Percentiles rank a stretch among this genome's conserved stretches.
phyloP scores from a whole-genome alignment of 2,888 invertebrate species.

The Saturnia pavonia region DNA sequence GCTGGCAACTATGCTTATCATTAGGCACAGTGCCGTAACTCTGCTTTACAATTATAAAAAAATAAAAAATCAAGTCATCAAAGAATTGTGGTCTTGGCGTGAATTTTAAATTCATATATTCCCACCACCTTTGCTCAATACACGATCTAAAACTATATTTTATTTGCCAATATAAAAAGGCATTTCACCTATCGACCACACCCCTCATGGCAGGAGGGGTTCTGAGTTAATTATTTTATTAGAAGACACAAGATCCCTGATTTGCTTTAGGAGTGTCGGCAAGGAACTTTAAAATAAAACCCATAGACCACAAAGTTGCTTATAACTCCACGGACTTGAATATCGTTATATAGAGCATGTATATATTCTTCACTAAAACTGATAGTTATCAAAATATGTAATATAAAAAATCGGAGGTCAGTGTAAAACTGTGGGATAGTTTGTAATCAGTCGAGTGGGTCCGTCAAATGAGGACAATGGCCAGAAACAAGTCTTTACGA shows the following conservation, averaged over 20 bases:
- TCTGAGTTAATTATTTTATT: no score
- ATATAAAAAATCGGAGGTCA: conserved; percentile 36
- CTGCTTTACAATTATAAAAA: no score
- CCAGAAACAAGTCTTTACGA: conserved; percentile 46
- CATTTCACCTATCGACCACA: no score
- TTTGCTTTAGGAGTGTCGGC: no score
- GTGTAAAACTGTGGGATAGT: conserved; percentile 46
- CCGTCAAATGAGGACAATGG: conserved; percentile 40
- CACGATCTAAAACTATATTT: no score
- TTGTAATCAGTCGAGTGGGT: conserved; percentile 35
- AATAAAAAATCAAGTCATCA: not conserved
- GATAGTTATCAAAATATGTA: conserved; percentile 17
- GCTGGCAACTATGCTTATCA: no score
- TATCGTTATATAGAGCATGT: not conserved
- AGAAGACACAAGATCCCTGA: no score
- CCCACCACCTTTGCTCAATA: no score
- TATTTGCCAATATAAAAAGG: not conserved
- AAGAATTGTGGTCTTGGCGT: not conserved
- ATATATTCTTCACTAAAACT: not conserved
- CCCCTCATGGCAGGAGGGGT: no score
- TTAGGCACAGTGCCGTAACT: no score
- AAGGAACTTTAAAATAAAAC: no score
- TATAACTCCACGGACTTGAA: not conserved
- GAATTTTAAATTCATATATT: not conserved
- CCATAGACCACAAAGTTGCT: no score